Percentiles rank a stretch among this genome's conserved stretches.
These are phyloP conservation scores for Unio delphinus DNA, from an alignment of 2,888 invertebrate genomes.

Conservation along the genomic window DNA sequence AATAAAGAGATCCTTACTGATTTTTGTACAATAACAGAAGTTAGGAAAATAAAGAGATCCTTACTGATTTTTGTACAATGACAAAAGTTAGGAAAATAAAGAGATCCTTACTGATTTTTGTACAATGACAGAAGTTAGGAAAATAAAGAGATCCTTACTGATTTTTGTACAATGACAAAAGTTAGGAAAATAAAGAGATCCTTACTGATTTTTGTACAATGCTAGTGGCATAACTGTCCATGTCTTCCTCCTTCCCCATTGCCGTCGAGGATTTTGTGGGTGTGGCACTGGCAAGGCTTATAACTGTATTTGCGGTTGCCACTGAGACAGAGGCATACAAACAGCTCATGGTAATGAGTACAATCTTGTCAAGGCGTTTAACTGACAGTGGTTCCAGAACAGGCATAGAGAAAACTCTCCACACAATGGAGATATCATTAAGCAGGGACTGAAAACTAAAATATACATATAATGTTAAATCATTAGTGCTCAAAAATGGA, in stretches of 20 bases:
- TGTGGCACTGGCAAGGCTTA: slow-evolving; percentile 60
- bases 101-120: too few relatives aligned
- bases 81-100: too few relatives aligned
- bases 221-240: slow-evolving; percentile 85
- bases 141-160: too few relatives aligned
- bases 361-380: slow-evolving; percentile 86
- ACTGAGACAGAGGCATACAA: slow-evolving; percentile 77
- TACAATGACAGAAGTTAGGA: too few relatives aligned
- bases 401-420: slow-evolving; percentile 87
- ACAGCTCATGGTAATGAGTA: slow-evolving; percentile 86
- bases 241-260: slow-evolving; percentile 82
- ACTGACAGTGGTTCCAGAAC: slow-evolving; percentile 90
- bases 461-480: neutral
- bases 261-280: slow-evolving; percentile 48
- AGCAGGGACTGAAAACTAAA: slow-evolving; percentile 84
- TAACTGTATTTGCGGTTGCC: slow-evolving; percentile 70
- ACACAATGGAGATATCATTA: slow-evolving; percentile 87
- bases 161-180: too few relatives aligned
- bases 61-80: too few relatives aligned
- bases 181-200: neutral
- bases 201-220: slow-evolving; percentile 86
- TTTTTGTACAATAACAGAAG: too few relatives aligned
- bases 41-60: too few relatives aligned
- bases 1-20: too few relatives aligned
- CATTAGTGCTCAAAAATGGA: too few relatives aligned